Evolutionary conservation across 2,113 vertebrate genomes (phyloP).

Genomic region (Dunckerocampus dactyliophorus): DNA sequence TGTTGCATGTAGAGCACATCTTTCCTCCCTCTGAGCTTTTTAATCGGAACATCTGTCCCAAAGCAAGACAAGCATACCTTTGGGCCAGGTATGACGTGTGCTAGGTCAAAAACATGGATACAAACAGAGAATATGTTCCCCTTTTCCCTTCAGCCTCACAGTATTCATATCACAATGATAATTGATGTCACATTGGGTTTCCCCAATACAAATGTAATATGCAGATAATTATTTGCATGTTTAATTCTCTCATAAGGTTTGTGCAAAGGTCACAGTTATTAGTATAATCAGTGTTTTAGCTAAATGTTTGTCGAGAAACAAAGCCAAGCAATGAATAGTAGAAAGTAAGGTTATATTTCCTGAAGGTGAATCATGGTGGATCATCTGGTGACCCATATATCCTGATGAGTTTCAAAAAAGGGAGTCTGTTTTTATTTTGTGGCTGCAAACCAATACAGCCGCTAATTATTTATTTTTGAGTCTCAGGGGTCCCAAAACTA

Average conservation of each 20-base stretch:
- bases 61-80: constrained; percentile 8
- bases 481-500: not conserved
- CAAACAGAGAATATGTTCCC: constrained; percentile 13
- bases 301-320: not conserved
- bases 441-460: not conserved
- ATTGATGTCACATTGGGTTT: too few relatives aligned
- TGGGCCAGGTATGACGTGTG: constrained; percentile 29
- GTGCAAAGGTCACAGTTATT: too few relatives aligned
- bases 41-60: constrained; percentile 29
- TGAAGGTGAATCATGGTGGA: constrained; percentile 5
- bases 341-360: constrained; percentile 20
- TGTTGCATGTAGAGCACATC: constrained; percentile 19
- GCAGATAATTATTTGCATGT: too few relatives aligned
- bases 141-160: too few relatives aligned
- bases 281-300: too few relatives aligned
- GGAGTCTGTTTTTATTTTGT: not conserved
- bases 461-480: not conserved
- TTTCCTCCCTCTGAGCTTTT: constrained; percentile 9
- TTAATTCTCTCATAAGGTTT: too few relatives aligned
- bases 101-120: constrained; percentile 8
- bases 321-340: not conserved
- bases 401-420: constrained; percentile 11
- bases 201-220: too few relatives aligned
- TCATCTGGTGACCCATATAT: constrained; percentile 28
- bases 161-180: too few relatives aligned